A percentile compares a stretch with the other conserved stretches of the same genome.
Conservation (phyloP, 2,797 vertebrate genomes). For the Tolypeutes matacus region DNA sequence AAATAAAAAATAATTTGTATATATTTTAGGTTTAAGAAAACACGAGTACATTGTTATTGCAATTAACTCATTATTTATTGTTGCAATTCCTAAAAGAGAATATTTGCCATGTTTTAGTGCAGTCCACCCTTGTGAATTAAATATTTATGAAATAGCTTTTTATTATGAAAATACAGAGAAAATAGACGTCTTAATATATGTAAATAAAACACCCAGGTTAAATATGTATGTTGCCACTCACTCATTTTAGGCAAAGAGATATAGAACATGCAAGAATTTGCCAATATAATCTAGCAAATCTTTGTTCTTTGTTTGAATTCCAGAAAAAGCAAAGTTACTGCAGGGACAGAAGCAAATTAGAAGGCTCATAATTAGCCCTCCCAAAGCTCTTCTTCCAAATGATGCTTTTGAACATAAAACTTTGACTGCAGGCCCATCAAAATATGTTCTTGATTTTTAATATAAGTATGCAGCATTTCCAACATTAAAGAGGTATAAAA, state of each 20-base stretch:
- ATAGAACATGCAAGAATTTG: not conserved
- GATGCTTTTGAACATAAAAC: not conserved
- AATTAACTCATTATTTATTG: conserved; percentile 59
- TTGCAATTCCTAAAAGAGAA: conserved; percentile 29
- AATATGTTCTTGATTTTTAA: not conserved
- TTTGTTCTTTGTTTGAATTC: conserved; percentile 43
- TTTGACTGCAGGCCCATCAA: not conserved
- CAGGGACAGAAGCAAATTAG: conserved; percentile 5
- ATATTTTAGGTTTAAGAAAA: conserved; percentile 46
- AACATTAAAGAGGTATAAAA: not conserved
- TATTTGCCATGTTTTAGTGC: not conserved
- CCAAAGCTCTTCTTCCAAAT: not conserved
- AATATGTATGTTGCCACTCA: not conserved
- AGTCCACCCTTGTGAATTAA: conserved; percentile 2
- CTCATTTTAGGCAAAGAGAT: conserved; percentile 19
- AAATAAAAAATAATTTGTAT: not conserved
- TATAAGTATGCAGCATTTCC: not conserved
- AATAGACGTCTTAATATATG: not conserved
- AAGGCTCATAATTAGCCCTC: not conserved
- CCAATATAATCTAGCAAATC: not conserved
- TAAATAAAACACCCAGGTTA: not conserved
- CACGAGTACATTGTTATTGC: not conserved
- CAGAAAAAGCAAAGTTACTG: conserved; percentile 8
- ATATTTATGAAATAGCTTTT: conserved; percentile 32
- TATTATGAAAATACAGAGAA: conserved; percentile 33